Percentiles rank a stretch among this genome's conserved stretches.
Conservation (phyloP, 2,797 vertebrate species). For the Falco naumanni region DNA sequence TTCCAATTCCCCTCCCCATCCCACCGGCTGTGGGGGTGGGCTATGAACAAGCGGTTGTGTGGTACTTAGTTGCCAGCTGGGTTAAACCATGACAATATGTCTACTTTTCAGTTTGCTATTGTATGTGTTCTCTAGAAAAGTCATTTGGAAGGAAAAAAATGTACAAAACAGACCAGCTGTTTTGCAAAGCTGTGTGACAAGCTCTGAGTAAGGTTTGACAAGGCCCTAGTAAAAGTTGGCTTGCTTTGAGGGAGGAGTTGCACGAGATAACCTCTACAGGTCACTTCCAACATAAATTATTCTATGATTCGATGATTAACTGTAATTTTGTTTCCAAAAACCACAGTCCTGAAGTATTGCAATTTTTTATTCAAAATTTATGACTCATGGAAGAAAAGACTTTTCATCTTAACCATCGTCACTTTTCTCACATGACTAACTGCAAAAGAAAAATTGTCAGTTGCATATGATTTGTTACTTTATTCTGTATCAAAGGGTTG, state of each 20-base stretch:
- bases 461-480: conserved; percentile 32
- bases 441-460: background rate
- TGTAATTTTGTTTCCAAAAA: conserved; percentile 30
- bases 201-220: background rate
- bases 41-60: too few relatives aligned
- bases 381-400: conserved; percentile 51
- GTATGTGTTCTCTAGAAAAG: background rate
- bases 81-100: too few relatives aligned
- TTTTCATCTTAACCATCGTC: background rate
- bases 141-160: background rate
- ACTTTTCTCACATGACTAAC: background rate
- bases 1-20: too few relatives aligned
- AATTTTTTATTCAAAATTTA: conserved; percentile 63
- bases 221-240: background rate
- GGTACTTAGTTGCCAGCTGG: too few relatives aligned
- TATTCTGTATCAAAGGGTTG: background rate
- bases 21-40: too few relatives aligned
- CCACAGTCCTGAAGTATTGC: conserved; percentile 50
- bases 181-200: background rate
- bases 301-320: conserved; percentile 20
- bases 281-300: conserved; percentile 3
- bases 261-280: background rate
- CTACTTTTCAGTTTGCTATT: background rate
- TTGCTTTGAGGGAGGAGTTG: background rate
- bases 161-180: background rate